These are phyloP conservation scores for Isichthys henryi DNA, from an alignment of 2,113 vertebrate genomes.

Conservation along the genomic window DNA sequence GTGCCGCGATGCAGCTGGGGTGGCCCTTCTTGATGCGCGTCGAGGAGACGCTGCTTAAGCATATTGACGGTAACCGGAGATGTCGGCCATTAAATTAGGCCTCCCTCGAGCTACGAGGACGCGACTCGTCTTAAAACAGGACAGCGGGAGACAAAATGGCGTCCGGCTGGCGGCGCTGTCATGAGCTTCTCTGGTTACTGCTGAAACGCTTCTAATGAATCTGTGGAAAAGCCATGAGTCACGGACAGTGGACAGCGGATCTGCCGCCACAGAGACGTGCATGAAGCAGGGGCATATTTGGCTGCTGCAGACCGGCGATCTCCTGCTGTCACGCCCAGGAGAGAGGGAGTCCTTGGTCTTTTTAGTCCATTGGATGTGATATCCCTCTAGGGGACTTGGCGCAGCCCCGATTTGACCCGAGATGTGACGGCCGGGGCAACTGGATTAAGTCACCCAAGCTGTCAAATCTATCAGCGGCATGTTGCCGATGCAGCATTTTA, in stretches of 20 bases:
- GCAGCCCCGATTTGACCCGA: not conserved
- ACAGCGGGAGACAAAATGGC: slow-evolving; percentile 3
- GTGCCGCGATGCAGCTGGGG: not conserved
- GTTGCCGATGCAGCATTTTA: not conserved
- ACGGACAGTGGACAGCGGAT: not conserved
- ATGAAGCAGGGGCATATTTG: not conserved
- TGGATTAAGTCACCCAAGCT: not conserved
- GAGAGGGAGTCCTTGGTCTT: not conserved
- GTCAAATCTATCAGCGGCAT: not conserved
- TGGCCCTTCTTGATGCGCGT: slow-evolving; percentile 20
- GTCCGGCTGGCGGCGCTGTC: not conserved
- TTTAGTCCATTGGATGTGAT: not conserved
- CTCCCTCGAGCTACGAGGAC: not conserved
- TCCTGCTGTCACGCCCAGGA: not conserved
- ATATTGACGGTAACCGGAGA: slow-evolving; percentile 22
- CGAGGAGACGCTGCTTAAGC: slow-evolving; percentile 7
- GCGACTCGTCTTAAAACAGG: not conserved
- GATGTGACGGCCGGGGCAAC: not conserved
- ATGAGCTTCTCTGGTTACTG: slow-evolving; percentile 4
- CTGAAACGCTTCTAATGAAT: not conserved
- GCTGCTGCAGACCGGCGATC: not conserved
- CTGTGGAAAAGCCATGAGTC: not conserved
- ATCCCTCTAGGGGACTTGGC: not conserved
- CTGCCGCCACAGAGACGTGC: not conserved
- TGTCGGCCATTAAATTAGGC: slow-evolving; percentile 23